Percentiles rank a stretch among this genome's conserved stretches.
Evolutionary conservation across 2,888 invertebrate species (phyloP).

Genomic region (Drosophila nr. perissopoda): DNA sequence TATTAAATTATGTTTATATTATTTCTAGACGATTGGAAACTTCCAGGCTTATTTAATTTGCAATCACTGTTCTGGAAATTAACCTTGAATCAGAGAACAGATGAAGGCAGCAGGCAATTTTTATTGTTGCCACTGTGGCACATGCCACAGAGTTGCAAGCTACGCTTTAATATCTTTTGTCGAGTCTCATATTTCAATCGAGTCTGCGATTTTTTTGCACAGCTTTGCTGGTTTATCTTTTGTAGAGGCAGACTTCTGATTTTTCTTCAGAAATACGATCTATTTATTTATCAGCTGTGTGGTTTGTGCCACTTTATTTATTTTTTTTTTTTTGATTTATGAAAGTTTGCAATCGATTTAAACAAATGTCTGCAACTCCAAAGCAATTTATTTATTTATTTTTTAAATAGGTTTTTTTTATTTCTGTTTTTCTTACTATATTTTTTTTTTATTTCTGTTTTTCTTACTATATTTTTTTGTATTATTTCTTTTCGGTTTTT

Average conservation of each 20-base stretch:
- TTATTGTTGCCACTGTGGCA: not conserved
- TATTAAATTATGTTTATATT: not conserved
- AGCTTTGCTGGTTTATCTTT: not conserved
- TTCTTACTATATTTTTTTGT: not conserved
- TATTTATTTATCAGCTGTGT: slow-evolving; percentile 19
- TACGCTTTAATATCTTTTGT: not conserved
- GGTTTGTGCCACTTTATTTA: not conserved
- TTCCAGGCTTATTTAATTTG: not conserved
- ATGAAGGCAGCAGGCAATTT: not conserved
- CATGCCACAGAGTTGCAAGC: slow-evolving; percentile 1
- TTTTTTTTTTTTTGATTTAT: not conserved
- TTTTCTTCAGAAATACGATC: slow-evolving; percentile 40
- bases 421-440: not conserved
- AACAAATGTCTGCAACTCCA: slow-evolving; percentile 6
- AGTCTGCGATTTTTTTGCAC: not conserved
- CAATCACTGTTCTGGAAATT: slow-evolving; percentile 3
- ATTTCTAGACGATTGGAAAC: not conserved
- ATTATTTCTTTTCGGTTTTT: not conserved
- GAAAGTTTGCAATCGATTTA: slow-evolving; percentile 6
- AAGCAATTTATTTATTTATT: not conserved
- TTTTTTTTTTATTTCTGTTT: not conserved
- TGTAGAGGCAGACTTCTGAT: not conserved
- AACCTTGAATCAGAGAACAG: slow-evolving; percentile 27
- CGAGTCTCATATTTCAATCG: slow-evolving; percentile 30
- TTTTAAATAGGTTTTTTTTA: not conserved